A percentile compares a stretch with the other conserved stretches of the same genome.
These are phyloP conservation scores for Hiodon tergisus DNA, from an alignment of 2,113 vertebrate species.

Conservation along the genomic window DNA sequence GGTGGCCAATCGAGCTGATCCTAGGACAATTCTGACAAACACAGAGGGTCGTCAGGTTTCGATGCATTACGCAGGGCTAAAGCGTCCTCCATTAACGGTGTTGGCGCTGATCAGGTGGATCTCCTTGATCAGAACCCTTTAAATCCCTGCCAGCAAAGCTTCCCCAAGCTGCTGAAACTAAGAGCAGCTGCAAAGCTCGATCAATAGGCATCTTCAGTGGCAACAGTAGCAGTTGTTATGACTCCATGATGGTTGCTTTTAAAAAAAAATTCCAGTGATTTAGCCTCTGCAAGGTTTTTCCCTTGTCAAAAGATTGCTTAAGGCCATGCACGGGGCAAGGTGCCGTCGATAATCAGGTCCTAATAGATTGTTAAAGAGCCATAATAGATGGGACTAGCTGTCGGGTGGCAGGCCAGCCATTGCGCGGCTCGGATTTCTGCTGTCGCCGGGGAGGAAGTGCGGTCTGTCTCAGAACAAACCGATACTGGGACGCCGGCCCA, in stretches of 20 bases:
- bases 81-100: too few relatives aligned
- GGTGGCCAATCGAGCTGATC: too few relatives aligned
- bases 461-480: slow-evolving; percentile 67
- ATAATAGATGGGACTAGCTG: slow-evolving; percentile 64
- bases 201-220: slow-evolving; percentile 29
- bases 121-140: background rate
- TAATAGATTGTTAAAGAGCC: slow-evolving; percentile 37
- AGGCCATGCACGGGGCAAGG: slow-evolving; percentile 33
- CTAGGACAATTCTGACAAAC: too few relatives aligned
- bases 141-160: background rate
- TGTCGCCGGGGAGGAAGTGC: slow-evolving; percentile 66
- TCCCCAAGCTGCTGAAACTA: background rate
- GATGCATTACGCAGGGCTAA: too few relatives aligned
- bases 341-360: slow-evolving; percentile 39
- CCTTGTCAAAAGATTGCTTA: slow-evolving; percentile 29
- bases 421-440: slow-evolving; percentile 69
- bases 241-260: slow-evolving; percentile 15
- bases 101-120: too few relatives aligned
- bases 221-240: slow-evolving; percentile 29
- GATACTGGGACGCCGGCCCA: slow-evolving; percentile 72
- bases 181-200: background rate
- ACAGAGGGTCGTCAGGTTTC: too few relatives aligned
- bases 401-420: slow-evolving; percentile 72
- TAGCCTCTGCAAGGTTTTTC: slow-evolving; percentile 32
- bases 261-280: slow-evolving; percentile 40